Percentiles rank a stretch among this genome's conserved stretches.
Evolutionary conservation across 2,888 invertebrate genomes (phyloP).

Genomic region (Coronaproctus castanopsis): DNA sequence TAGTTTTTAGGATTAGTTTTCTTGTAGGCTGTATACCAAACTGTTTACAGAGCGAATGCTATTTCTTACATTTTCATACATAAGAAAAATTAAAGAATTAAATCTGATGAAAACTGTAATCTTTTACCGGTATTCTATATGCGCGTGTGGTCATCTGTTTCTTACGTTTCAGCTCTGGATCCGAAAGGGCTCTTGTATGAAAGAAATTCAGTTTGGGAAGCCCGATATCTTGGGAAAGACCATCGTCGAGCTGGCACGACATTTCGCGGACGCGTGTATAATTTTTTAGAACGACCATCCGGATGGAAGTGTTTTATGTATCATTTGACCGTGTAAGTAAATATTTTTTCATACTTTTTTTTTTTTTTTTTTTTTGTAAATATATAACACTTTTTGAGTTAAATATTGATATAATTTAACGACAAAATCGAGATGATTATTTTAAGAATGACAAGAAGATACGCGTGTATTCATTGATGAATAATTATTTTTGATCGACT

Average conservation of each 20-base stretch:
- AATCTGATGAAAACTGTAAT: not conserved
- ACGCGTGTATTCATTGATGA: no score
- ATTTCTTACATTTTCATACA: no score
- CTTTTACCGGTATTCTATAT: not conserved
- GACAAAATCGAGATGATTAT: no score
- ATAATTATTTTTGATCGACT: no score
- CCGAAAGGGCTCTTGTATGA: constrained; percentile 23
- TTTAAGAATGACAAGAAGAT: no score
- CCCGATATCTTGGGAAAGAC: constrained; percentile 37
- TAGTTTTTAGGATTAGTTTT: no score
- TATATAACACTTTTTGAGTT: not conserved
- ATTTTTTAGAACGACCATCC: constrained; percentile 60
- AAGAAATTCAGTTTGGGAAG: constrained; percentile 27
- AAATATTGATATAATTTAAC: not conserved
- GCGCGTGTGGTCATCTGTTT: not conserved
- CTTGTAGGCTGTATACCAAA: no score
- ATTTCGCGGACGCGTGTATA: constrained; percentile 58
- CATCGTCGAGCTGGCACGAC: constrained; percentile 43
- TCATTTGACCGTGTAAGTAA: constrained; percentile 58
- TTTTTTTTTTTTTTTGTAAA: no score
- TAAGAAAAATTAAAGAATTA: no score
- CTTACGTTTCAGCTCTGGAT: constrained; percentile 22
- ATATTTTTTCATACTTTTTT: no score
- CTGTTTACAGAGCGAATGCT: no score
- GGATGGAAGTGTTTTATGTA: constrained; percentile 70